These are phyloP conservation scores for Pteropus alecto DNA, from an alignment of 2,113 vertebrate genomes.

Conservation along the genomic window DNA sequence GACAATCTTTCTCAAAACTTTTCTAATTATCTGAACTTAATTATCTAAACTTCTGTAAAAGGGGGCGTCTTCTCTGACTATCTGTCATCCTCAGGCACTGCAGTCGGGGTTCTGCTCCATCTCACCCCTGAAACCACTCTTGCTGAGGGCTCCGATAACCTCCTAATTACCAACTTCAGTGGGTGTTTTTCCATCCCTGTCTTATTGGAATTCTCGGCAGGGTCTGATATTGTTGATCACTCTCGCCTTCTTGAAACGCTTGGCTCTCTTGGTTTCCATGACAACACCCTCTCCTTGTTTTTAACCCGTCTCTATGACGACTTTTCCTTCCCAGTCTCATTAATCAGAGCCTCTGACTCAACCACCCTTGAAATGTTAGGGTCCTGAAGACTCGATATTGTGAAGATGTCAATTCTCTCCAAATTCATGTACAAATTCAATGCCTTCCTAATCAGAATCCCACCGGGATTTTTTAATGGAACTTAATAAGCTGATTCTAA, in stretches of 20 bases:
- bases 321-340: slow-evolving; percentile 62
- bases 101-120: slow-evolving; percentile 55
- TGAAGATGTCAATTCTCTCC: slow-evolving; percentile 60
- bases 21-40: slow-evolving; percentile 67
- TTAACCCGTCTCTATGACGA: slow-evolving; percentile 65
- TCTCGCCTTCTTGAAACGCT: slow-evolving; percentile 53
- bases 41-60: slow-evolving; percentile 57
- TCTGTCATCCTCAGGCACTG: slow-evolving; percentile 55
- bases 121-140: slow-evolving; percentile 57
- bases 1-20: slow-evolving; percentile 51
- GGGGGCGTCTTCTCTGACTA: background rate
- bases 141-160: slow-evolving; percentile 56
- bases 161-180: slow-evolving; percentile 70
- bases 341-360: slow-evolving; percentile 75
- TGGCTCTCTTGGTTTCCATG: slow-evolving; percentile 70
- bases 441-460: slow-evolving; percentile 62
- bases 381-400: slow-evolving; percentile 52
- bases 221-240: slow-evolving; percentile 72
- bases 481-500: slow-evolving; percentile 53
- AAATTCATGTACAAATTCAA: slow-evolving; percentile 62
- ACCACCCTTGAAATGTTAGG: slow-evolving; percentile 70
- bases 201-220: slow-evolving; percentile 76
- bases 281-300: slow-evolving; percentile 71
- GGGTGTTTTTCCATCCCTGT: slow-evolving; percentile 66
- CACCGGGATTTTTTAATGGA: slow-evolving; percentile 49